Evolutionary conservation across 1,140 invertebrate species (phyloP).

Genomic region (Bacillus rossius): DNA sequence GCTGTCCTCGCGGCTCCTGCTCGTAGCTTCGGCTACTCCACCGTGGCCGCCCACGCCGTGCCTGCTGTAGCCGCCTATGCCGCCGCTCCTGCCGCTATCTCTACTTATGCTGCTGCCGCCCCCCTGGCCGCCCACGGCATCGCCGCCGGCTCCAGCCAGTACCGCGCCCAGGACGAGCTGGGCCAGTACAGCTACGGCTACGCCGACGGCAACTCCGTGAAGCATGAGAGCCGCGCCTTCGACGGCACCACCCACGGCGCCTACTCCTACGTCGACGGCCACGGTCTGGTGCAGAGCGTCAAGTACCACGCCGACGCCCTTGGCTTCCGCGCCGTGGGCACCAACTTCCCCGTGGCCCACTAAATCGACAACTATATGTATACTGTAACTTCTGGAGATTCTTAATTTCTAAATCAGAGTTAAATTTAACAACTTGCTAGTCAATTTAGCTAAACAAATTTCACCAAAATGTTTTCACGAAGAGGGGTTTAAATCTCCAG

Average conservation of each 20-base stretch:
- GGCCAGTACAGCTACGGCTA: conserved; percentile 47
- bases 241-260: conserved; percentile 14
- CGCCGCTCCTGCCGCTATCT: neutral
- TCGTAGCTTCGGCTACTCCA: too few species aligned
- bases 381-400: too few species aligned
- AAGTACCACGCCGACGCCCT: conserved; percentile 23
- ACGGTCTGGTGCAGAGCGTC: conserved; percentile 24
- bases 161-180: conserved; percentile 55
- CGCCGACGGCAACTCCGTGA: conserved; percentile 23
- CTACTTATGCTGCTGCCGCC: neutral
- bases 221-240: conserved; percentile 20
- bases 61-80: neutral
- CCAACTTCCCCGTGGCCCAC: conserved; percentile 22
- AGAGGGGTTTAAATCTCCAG: too few species aligned
- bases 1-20: too few species aligned
- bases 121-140: neutral
- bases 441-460: too few species aligned
- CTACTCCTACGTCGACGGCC: conserved; percentile 28
- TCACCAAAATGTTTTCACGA: too few species aligned
- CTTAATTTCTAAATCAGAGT: too few species aligned
- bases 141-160: conserved; percentile 35
- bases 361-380: too few species aligned
- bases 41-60: neutral
- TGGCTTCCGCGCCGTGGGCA: conserved; percentile 27
- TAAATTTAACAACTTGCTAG: too few species aligned